A percentile compares a stretch with the other conserved stretches of the same genome.
phyloP scores from a whole-genome alignment of 2,797 vertebrate genomes.

The Lindbergichthys nudifrons region DNA sequence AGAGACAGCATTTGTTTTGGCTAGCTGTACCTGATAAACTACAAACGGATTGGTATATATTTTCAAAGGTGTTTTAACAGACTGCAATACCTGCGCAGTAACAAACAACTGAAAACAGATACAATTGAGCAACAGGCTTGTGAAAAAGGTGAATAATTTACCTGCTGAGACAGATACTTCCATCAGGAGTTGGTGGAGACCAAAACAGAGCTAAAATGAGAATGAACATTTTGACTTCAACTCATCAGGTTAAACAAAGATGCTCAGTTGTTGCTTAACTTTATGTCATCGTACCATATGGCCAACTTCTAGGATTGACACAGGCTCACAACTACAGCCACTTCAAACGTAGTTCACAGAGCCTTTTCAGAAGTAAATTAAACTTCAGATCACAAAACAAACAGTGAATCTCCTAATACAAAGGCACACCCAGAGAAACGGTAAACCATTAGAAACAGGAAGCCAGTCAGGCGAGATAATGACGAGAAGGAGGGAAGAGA shows the following conservation, averaged over 20 bases:
- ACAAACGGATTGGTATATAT: too few species aligned
- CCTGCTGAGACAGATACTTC: neutral
- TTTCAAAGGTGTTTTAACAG: neutral
- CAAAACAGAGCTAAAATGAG: conserved; percentile 10
- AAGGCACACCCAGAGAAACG: conserved; percentile 33
- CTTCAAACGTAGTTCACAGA: neutral
- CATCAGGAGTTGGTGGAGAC: neutral
- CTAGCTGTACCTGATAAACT: neutral
- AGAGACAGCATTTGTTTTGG: neutral
- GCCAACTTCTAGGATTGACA: neutral
- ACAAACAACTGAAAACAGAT: neutral
- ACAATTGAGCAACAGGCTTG: neutral
- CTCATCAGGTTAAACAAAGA: neutral
- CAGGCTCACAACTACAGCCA: neutral
- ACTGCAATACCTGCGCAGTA: neutral
- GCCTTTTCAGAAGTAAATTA: conserved; percentile 2
- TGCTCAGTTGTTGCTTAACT: neutral
- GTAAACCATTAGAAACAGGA: conserved; percentile 61
- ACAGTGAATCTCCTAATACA: conserved; percentile 33
- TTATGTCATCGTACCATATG: neutral
- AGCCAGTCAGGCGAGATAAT: conserved; percentile 38
- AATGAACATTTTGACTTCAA: neutral
- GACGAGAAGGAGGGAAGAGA: conserved; percentile 12
- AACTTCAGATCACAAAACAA: conserved; percentile 17
- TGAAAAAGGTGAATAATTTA: too few species aligned